Conservation (phyloP, 1,140 invertebrate genomes). For the Hypsibius dujardini region DNA sequence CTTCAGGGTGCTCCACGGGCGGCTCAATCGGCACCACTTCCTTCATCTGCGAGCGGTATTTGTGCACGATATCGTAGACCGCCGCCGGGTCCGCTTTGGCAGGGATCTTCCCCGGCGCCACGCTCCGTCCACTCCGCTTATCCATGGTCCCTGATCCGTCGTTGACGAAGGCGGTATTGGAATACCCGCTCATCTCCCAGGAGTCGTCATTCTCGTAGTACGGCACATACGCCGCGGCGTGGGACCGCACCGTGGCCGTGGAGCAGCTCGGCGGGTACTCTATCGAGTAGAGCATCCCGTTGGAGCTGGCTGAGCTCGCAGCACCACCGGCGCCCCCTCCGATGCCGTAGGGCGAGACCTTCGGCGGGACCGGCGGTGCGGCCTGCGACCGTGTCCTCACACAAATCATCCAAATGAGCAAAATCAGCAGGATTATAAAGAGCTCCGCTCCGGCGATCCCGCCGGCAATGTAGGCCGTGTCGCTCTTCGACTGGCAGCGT, state of each 20-base stretch:
- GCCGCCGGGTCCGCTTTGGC: not conserved
- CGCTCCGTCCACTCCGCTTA: not conserved
- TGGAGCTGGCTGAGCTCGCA: not conserved
- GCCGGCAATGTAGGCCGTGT: slow-evolving; percentile 58
- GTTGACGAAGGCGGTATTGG: slow-evolving; percentile 1
- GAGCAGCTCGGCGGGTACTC: not conserved
- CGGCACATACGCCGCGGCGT: not conserved
- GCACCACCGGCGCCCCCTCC: no score
- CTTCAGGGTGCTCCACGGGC: not conserved
- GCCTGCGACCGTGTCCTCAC: not conserved
- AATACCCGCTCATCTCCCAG: slow-evolving; percentile 9
- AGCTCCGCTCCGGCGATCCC: not conserved
- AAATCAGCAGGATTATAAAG: not conserved
- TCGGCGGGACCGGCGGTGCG: not conserved
- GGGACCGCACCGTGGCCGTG: not conserved
- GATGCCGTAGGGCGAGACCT: no score
- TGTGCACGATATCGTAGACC: not conserved
- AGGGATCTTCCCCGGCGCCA: not conserved
- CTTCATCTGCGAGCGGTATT: not conserved
- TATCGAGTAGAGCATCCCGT: not conserved
- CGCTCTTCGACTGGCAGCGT: slow-evolving; percentile 68
- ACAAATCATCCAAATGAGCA: slow-evolving; percentile 1
- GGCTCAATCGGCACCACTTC: not conserved
- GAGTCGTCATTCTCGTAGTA: not conserved
- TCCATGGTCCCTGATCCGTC: not conserved